phyloP scores from a whole-genome alignment of 2,888 invertebrate genomes.

The Rotaria magnacalcarata region DNA sequence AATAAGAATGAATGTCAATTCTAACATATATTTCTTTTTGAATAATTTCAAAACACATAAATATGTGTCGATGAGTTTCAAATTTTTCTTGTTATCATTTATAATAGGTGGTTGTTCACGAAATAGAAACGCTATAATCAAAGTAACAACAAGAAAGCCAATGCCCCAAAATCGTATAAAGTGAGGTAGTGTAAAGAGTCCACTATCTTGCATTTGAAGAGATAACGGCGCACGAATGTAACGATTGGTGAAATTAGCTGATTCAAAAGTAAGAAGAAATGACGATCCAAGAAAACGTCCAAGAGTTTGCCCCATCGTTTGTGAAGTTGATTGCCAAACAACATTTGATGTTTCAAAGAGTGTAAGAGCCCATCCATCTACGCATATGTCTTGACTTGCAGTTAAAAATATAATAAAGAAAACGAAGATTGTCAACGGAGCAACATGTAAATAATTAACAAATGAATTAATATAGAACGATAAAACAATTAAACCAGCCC shows the following conservation, averaged over 20 bases:
- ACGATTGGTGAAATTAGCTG: neutral
- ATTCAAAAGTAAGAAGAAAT: neutral
- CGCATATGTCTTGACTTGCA: constrained; percentile 86
- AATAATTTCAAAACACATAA: neutral
- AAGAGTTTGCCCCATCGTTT: neutral
- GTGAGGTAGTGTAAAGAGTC: neutral
- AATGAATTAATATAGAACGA: constrained; percentile 61
- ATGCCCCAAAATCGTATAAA: constrained; percentile 95
- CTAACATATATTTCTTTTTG: neutral
- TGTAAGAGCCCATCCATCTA: neutral
- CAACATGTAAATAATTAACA: neutral
- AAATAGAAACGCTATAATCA: constrained; percentile 79
- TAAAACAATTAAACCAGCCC: constrained; percentile 74
- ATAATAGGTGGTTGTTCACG: constrained; percentile 63
- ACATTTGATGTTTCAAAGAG: neutral
- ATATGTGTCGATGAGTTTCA: neutral
- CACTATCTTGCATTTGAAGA: neutral
- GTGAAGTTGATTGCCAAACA: constrained; percentile 20
- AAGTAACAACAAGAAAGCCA: constrained; percentile 81
- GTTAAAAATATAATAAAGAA: constrained; percentile 88
- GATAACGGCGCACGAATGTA: neutral
- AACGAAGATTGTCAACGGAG: constrained; percentile 74
- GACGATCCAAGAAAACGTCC: constrained; percentile 16
- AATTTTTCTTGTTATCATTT: neutral
- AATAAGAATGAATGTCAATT: neutral